Conservation (phyloP, 2,888 invertebrate genomes). For the Catocala sponsa region DNA sequence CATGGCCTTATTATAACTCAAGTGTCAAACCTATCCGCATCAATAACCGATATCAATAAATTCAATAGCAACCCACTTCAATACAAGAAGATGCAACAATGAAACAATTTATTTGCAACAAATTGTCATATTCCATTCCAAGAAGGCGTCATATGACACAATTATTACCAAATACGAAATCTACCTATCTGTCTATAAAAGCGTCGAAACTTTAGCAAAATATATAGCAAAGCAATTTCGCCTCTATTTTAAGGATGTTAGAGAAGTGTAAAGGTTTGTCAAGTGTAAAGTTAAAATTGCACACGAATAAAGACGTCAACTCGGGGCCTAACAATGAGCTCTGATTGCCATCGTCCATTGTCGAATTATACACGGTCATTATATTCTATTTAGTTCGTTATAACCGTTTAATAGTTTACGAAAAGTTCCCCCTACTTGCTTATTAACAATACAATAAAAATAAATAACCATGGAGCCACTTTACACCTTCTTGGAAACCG, state of each 20-base stretch:
- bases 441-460: conserved; percentile 88
- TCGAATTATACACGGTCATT: conserved; percentile 85
- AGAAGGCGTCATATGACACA: conserved; percentile 73
- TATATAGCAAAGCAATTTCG: background rate
- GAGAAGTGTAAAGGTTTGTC: conserved; percentile 30
- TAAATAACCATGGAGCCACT: conserved; percentile 86
- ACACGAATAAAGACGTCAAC: conserved; percentile 80
- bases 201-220: conserved; percentile 11
- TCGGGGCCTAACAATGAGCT: conserved; percentile 75
- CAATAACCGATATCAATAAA: conserved; percentile 39
- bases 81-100: conserved; percentile 38
- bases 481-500: conserved; percentile 87
- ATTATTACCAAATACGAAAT: conserved; percentile 68
- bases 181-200: conserved; percentile 57
- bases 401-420: conserved; percentile 86
- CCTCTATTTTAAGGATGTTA: conserved; percentile 25
- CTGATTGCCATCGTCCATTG: conserved; percentile 82
- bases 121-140: conserved; percentile 74
- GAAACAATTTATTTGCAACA: conserved; percentile 74
- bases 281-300: conserved; percentile 55
- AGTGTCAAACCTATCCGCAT: conserved; percentile 39
- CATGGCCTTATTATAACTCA: conserved; percentile 27
- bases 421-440: conserved; percentile 81
- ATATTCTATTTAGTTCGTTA: conserved; percentile 88
- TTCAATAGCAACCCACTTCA: conserved; percentile 43